Percentiles rank a stretch among this genome's conserved stretches.
phyloP scores from a whole-genome alignment of 1,140 invertebrate species.

The Epicauta chinensis region DNA sequence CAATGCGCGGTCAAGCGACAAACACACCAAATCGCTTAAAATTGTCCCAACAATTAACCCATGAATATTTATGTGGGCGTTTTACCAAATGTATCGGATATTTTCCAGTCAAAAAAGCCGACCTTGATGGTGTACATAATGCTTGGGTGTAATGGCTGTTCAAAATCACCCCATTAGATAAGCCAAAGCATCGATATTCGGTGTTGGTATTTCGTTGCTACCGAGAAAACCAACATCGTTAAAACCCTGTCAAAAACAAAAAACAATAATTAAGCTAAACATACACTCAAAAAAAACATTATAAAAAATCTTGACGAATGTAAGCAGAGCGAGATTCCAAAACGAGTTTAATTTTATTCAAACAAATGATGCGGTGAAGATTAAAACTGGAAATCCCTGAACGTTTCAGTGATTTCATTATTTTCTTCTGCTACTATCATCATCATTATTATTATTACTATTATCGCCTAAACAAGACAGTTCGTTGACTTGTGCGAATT shows the following conservation, averaged over 20 bases:
- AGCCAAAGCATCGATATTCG: slow-evolving; percentile 77
- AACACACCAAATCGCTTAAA: too few species aligned
- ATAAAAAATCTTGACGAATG: background rate
- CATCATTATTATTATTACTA: too few species aligned
- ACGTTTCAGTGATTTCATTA: background rate
- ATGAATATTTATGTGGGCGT: background rate
- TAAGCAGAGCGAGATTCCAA: background rate
- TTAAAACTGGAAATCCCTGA: too few species aligned
- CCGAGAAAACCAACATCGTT: slow-evolving; percentile 89
- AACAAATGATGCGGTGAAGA: background rate
- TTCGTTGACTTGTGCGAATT: slow-evolving; percentile 6
- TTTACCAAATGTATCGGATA: slow-evolving; percentile 76
- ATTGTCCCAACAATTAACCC: too few species aligned
- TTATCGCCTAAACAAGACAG: background rate
- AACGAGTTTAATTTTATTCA: too few species aligned
- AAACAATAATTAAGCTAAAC: too few species aligned
- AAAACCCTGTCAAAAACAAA: slow-evolving; percentile 60
- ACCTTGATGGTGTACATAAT: slow-evolving; percentile 71
- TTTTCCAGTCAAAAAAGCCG: slow-evolving; percentile 72
- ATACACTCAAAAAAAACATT: too few species aligned
- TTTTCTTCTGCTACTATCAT: background rate
- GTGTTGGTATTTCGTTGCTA: slow-evolving; percentile 73
- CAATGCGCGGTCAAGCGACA: too few species aligned
- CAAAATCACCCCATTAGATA: slow-evolving; percentile 70
- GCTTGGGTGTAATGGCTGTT: slow-evolving; percentile 69